These are phyloP conservation scores for Eufriesea mexicana DNA, from an alignment of 1,140 invertebrate genomes.

Conservation along the genomic window DNA sequence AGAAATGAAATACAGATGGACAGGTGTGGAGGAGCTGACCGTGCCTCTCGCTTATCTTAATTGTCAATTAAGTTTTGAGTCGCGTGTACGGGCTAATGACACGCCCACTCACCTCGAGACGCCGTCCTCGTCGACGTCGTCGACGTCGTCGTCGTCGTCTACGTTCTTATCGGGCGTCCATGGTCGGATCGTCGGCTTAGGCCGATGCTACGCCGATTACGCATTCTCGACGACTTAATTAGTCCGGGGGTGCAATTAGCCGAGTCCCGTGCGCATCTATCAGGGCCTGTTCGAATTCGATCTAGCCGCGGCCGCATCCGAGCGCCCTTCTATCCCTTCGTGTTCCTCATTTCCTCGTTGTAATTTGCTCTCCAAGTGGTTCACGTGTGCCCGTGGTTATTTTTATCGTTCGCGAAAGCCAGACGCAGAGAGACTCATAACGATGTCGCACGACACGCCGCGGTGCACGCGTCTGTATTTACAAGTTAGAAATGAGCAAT, in stretches of 20 bases:
- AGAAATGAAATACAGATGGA: slow-evolving; percentile 32
- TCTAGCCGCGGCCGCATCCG: neutral
- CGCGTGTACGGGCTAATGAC: slow-evolving; percentile 42
- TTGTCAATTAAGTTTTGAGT: slow-evolving; percentile 53
- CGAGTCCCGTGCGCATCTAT: neutral
- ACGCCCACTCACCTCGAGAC: slow-evolving; percentile 30
- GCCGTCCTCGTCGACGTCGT: slow-evolving; percentile 1
- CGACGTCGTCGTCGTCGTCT: neutral
- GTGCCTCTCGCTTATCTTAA: slow-evolving; percentile 45
- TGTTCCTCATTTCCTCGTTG: neutral
- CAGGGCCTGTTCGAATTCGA: neutral
- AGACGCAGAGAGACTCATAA: neutral
- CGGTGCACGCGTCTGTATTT: neutral
- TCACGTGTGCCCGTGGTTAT: neutral
- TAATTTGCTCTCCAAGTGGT: slow-evolving; percentile 50
- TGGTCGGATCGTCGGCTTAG: neutral
- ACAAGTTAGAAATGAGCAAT: slow-evolving; percentile 28
- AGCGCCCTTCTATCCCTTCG: neutral
- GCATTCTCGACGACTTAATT: slow-evolving; percentile 49
- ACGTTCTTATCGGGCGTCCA: no score
- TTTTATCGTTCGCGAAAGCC: neutral
- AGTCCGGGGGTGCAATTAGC: slow-evolving; percentile 18
- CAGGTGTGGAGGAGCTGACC: slow-evolving; percentile 41
- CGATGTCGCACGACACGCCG: neutral
- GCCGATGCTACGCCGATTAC: slow-evolving; percentile 18